Percentiles rank a stretch among this genome's conserved stretches.
Evolutionary conservation across 1,140 invertebrate genomes (phyloP).

Genomic region (Apis laboriosa): DNA sequence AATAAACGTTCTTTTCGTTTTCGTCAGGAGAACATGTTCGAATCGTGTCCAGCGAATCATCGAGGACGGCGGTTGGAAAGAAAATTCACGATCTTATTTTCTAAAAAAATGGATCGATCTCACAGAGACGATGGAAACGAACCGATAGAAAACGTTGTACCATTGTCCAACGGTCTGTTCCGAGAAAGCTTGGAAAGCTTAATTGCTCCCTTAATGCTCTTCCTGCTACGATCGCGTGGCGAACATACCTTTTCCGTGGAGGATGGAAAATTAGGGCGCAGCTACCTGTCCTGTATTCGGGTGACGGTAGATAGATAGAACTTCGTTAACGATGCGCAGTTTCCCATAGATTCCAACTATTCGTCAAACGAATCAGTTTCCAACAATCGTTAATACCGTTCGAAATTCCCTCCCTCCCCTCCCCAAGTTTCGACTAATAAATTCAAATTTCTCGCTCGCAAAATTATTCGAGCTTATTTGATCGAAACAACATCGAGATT

Average conservation of each 20-base stretch:
- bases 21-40: no score
- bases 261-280: not conserved
- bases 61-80: no score
- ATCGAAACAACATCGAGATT: no score
- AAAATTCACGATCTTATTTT: no score
- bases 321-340: conserved; percentile 18
- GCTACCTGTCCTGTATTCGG: conserved; percentile 1
- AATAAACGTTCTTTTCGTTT: no score
- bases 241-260: not conserved
- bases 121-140: no score
- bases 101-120: no score
- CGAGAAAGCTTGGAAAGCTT: not conserved
- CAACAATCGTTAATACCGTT: not conserved
- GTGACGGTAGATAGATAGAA: not conserved
- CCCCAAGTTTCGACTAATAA: not conserved
- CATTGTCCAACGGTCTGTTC: no score
- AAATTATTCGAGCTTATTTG: no score
- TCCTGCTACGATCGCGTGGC: not conserved
- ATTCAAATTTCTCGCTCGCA: not conserved
- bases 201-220: not conserved
- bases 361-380: not conserved
- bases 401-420: no score
- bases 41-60: no score
- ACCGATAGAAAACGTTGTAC: not conserved
- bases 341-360: conserved; percentile 3